Conservation (phyloP, 2,113 vertebrate genomes). For the Melanerpes aurifrons region DNA sequence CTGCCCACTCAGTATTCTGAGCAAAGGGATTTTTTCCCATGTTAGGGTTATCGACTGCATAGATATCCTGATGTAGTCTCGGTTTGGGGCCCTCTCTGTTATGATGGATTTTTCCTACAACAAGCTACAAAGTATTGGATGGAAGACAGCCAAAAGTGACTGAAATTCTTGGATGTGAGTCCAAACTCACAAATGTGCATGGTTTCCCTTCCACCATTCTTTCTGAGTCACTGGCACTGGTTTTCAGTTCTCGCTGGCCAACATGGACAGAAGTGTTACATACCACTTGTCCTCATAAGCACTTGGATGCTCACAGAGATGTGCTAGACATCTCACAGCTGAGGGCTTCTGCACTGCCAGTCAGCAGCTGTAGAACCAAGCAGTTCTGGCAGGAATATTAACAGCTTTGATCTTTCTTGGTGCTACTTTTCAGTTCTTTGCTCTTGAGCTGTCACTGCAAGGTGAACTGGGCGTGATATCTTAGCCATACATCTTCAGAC, state of each 20-base stretch:
- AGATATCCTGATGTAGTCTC: background rate
- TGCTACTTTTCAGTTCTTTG: background rate
- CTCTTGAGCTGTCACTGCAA: conserved; percentile 5
- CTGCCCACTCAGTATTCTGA: background rate
- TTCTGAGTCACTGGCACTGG: background rate
- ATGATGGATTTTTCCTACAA: background rate
- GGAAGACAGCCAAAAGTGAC: background rate
- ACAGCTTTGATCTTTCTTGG: conserved; percentile 15
- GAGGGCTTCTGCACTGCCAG: background rate
- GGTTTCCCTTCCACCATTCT: background rate
- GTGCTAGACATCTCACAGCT: conserved; percentile 31
- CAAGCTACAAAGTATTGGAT: background rate
- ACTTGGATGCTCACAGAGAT: background rate
- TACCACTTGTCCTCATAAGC: background rate
- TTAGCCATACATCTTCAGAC: background rate
- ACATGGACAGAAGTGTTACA: background rate
- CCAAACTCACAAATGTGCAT: background rate
- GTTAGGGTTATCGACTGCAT: rapidly evolving
- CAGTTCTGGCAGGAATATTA: background rate
- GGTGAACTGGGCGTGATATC: background rate
- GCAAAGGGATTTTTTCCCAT: background rate
- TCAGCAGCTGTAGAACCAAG: conserved; percentile 1
- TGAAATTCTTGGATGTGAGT: background rate
- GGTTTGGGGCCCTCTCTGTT: background rate
- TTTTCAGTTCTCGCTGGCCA: background rate